Evolutionary conservation across 2,797 vertebrate species (phyloP).

Genomic region (Tokudaia tokunoshimensis): DNA sequence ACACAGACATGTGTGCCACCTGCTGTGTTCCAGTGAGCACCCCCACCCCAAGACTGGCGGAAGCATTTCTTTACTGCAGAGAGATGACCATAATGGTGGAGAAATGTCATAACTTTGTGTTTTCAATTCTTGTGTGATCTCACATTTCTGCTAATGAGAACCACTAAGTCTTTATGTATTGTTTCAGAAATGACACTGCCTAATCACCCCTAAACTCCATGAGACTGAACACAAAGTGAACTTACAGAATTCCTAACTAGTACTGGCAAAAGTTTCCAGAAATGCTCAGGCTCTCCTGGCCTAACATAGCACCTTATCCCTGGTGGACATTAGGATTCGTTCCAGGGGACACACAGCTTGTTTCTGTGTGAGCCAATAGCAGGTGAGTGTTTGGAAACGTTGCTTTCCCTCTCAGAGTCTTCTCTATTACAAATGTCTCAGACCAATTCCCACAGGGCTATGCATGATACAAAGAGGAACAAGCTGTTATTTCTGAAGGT

Average conservation of each 20-base stretch:
- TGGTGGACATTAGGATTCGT: not conserved
- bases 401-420: not conserved
- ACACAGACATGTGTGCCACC: not conserved
- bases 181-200: not conserved
- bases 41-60: not conserved
- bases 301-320: not conserved
- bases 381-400: not conserved
- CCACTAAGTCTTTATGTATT: not conserved
- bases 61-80: not conserved
- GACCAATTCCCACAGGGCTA: not conserved
- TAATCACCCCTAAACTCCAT: not conserved
- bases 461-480: not conserved
- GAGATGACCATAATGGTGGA: not conserved
- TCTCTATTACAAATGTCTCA: not conserved
- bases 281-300: not conserved
- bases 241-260: not conserved
- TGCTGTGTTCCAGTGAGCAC: not conserved
- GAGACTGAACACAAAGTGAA: not conserved
- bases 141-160: not conserved
- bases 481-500: conserved; percentile 28
- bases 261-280: conserved; percentile 31
- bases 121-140: not conserved
- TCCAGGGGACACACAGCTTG: not conserved
- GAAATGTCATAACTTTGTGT: not conserved
- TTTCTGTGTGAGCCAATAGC: not conserved